phyloP scores from a whole-genome alignment of 2,797 vertebrate species.

The Enteromius trimaculatus region DNA sequence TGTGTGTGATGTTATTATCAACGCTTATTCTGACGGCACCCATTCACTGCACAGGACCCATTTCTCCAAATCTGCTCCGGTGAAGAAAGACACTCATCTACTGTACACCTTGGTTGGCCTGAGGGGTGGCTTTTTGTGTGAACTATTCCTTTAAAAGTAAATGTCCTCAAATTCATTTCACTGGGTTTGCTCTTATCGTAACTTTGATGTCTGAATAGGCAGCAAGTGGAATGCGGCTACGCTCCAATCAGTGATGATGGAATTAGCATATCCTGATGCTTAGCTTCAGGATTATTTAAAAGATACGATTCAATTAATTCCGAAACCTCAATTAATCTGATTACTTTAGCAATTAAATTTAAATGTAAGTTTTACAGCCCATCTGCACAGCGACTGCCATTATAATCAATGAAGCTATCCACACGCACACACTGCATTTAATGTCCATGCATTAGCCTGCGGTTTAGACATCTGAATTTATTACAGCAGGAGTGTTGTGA shows the following conservation, averaged over 20 bases:
- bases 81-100: neutral
- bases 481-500: neutral
- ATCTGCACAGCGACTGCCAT: slow-evolving; percentile 12
- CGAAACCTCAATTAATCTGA: slow-evolving; percentile 30
- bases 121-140: neutral
- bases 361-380: slow-evolving; percentile 21
- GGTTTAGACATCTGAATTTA: neutral
- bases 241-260: slow-evolving; percentile 6
- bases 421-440: neutral
- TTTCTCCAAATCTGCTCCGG: neutral
- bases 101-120: neutral
- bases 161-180: neutral
- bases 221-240: neutral
- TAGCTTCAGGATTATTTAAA: slow-evolving; percentile 29
- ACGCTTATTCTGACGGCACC: neutral
- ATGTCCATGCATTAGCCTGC: slow-evolving; percentile 9
- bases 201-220: neutral
- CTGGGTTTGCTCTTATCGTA: neutral
- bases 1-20: too few relatives aligned
- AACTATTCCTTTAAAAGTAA: neutral
- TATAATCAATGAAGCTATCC: neutral
- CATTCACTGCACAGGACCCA: neutral
- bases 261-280: slow-evolving; percentile 23
- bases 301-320: slow-evolving; percentile 5
- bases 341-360: slow-evolving; percentile 22